phyloP scores from a whole-genome alignment of 2,797 vertebrate genomes.

The Siniperca scherzeri region DNA sequence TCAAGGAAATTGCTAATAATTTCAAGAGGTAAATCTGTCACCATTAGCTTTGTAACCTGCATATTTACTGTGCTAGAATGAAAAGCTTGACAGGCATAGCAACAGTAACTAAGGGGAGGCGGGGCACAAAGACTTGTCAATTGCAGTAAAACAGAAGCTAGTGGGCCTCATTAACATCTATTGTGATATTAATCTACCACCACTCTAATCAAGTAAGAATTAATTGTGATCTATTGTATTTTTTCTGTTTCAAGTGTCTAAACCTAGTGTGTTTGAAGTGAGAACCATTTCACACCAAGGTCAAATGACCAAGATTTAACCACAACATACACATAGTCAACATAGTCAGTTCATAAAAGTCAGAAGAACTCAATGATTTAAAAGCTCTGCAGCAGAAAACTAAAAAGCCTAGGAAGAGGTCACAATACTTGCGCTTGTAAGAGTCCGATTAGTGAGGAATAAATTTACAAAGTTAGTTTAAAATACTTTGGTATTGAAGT shows the following conservation, averaged over 20 bases:
- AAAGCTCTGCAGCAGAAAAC: not conserved
- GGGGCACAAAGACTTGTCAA: not conserved
- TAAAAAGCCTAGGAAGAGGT: not conserved
- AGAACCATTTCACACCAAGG: not conserved
- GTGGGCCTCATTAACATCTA: not conserved
- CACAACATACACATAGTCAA: not conserved
- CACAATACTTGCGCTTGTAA: not conserved
- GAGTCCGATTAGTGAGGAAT: not conserved
- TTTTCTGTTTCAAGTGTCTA: not conserved
- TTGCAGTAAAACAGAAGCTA: not conserved
- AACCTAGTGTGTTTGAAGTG: not conserved
- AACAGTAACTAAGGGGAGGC: not conserved
- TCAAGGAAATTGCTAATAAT: too few species aligned
- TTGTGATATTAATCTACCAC: not conserved
- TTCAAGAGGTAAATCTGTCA: too few species aligned
- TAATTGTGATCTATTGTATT: not conserved
- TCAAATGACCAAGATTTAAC: not conserved
- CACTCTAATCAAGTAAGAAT: not conserved
- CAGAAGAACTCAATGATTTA: not conserved
- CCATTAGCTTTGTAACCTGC: too few species aligned
- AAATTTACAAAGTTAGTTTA: not conserved
- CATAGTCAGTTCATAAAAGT: not conserved
- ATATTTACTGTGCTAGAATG: not conserved
- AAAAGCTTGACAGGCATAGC: not conserved
- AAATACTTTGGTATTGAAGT: slow-evolving; percentile 8